Evolutionary conservation across 2,888 invertebrate genomes (phyloP), one percentile per base, ranked within the genome.

Genomic region (Elegia similella): DNA sequence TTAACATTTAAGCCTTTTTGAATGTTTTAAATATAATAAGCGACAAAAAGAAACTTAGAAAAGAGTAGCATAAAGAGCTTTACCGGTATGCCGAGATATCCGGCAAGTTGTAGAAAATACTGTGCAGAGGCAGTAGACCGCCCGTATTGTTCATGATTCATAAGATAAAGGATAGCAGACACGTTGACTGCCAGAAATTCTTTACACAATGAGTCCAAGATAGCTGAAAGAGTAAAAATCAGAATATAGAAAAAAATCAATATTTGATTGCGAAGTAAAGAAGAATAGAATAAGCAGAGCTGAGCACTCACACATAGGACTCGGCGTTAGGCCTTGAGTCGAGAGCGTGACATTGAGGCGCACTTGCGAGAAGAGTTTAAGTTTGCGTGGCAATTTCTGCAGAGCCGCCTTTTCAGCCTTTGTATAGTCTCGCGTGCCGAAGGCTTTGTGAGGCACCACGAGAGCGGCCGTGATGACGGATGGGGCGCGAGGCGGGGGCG

Each of bases 141-240:
- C 50, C 98, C 98, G 79, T 97, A 98, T 87, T 96, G 95, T 92
- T 98, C 98, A 88, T 97, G 96, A 92, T 98, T 98, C 95, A 98
- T 98, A 92, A 98, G 94, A 89, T 98, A 98, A 71, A 98, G 93
- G 78, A 98, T 97, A 76, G 97, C 97, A 68, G 97, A 97, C 63
- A 97, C 97, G 92, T 98, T 97, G 73, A 95, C 95, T 70, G 95
- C 95, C 64, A 97, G 94, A 90, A 97, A 97, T 88, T 97, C 96
- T 86, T 96, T 95, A 92, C 97, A 97, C 67, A 97, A 92, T 60
- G 96, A 96, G 84, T 96, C 95, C 75, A 98, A 93, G 79, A 98
- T 97, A 68, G 96, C 97, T 97, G 94, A 86, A 90, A 89, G 78
- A 78, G 82, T 76, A 75, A 78, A 69, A 67, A 66, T 72, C 69